Evolutionary conservation across 2,113 vertebrate species (phyloP), one percentile per base, ranked within the genome.

Genomic region (Lipophrys pholis): DNA sequence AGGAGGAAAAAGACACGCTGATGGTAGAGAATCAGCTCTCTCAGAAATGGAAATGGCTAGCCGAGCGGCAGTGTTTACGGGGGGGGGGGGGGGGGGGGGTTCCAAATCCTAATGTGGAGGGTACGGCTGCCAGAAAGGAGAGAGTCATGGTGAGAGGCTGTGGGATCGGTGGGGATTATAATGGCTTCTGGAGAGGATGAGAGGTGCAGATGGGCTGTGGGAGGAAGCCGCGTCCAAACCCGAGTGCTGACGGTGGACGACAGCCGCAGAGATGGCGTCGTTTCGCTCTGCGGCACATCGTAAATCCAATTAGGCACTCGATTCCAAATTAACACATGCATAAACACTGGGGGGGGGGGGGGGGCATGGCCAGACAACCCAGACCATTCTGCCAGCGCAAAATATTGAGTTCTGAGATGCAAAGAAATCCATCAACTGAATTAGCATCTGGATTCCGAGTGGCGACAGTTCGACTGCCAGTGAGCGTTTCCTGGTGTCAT

Each of bases 171-270:
- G 60, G 80, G 80, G 82, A 78, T 80, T 68, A 73, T 80, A 67
- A 78, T 71, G 67, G 78, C 73, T 82, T 72, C 78, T 88, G 84
- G 81, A 82, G 52, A 58, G 17, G 62, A 78, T 77, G 55, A 75
- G 62, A 45, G 57, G 70, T 84, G 73, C 87, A 91, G 89, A 91
- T 89, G 86, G 84, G 73, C 69, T 78, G 67, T 64, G 77, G 80
- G 79, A 73, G 73, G 73, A 69, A 79, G 69, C 60, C 2, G 66
- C 61, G 77, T 81, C 75, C 80, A 78, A 80, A 63, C 66, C 55
- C 54, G 4, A 52, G 58, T 5, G 17, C 11, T 8, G 68, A 71
- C 51, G 10, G 51, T 57, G 54, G 73, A 76, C 46, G 57, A 68
- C 70, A 78, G 49, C 69, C 14, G 60, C 45, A 48, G 61, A 71